Evolutionary conservation across 2,888 invertebrate genomes (phyloP).

Genomic region (Drosophila kambysellisi): DNA sequence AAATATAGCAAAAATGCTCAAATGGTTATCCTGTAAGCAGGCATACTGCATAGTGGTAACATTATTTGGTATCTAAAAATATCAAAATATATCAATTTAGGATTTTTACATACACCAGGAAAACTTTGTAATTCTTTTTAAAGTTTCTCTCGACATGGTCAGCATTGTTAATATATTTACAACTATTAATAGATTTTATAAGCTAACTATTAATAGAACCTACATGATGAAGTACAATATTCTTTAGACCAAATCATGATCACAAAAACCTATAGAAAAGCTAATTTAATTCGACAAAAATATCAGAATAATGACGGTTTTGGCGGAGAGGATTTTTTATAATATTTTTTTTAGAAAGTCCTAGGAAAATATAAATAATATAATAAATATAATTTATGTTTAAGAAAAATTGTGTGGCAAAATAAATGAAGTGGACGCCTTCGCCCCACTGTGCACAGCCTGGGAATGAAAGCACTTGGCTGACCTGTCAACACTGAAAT

Average conservation of each 20-base stretch:
- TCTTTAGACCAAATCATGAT: not conserved
- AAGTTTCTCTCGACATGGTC: not conserved
- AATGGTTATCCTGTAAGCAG: conserved; percentile 25
- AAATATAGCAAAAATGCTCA: conserved; percentile 22
- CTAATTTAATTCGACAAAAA: not conserved
- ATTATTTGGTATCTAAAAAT: not conserved
- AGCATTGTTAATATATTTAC: not conserved
- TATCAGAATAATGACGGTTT: not conserved
- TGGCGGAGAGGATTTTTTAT: not conserved
- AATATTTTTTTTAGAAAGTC: not conserved
- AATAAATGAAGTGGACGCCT: not conserved
- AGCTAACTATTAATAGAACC: not conserved
- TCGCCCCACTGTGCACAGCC: conserved; percentile 38
- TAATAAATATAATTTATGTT: not conserved
- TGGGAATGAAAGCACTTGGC: conserved; percentile 59
- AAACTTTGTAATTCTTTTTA: not conserved
- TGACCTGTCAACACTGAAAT: conserved; percentile 40
- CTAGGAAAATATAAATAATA: no score
- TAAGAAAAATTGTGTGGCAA: not conserved
- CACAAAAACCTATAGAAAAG: not conserved
- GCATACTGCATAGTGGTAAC: conserved; percentile 25
- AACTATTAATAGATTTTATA: not conserved
- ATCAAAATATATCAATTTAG: not conserved
- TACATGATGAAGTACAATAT: not conserved
- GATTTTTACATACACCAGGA: not conserved